phyloP scores from a whole-genome alignment of 2,113 vertebrate genomes.

The Cyanoderma ruficeps region DNA sequence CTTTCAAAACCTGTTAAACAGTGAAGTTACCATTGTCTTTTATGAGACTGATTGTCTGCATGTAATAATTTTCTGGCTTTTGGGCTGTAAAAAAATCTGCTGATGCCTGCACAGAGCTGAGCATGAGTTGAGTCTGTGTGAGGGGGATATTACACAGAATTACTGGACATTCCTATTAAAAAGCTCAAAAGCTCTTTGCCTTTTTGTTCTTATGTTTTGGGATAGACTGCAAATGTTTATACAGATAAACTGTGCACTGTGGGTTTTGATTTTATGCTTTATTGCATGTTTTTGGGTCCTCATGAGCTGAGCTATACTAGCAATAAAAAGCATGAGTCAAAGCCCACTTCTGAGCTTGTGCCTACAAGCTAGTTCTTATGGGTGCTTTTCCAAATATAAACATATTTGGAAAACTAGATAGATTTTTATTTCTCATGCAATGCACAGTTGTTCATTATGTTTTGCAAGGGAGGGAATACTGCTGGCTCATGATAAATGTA shows the following conservation, averaged over 20 bases:
- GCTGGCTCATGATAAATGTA: background rate
- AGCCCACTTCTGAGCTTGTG: background rate
- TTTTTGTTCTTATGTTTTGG: background rate
- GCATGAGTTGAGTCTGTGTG: background rate
- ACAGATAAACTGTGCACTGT: background rate
- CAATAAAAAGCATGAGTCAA: background rate
- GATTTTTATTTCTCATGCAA: background rate
- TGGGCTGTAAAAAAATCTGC: background rate
- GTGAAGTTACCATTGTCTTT: background rate
- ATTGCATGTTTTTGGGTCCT: background rate
- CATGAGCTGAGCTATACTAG: background rate
- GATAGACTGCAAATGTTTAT: background rate
- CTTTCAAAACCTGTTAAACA: background rate
- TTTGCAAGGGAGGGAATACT: background rate
- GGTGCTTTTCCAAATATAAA: background rate
- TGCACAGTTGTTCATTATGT: background rate
- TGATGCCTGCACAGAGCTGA: background rate
- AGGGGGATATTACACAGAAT: background rate
- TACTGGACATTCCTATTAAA: background rate
- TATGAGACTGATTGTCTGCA: background rate
- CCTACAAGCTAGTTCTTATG: background rate
- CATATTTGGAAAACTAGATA: background rate
- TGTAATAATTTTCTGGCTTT: background rate
- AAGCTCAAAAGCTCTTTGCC: background rate
- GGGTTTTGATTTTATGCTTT: slow-evolving; percentile 16